Conservation (phyloP, 1,140 invertebrate species). For the Rhizoglyphus robini region DNA sequence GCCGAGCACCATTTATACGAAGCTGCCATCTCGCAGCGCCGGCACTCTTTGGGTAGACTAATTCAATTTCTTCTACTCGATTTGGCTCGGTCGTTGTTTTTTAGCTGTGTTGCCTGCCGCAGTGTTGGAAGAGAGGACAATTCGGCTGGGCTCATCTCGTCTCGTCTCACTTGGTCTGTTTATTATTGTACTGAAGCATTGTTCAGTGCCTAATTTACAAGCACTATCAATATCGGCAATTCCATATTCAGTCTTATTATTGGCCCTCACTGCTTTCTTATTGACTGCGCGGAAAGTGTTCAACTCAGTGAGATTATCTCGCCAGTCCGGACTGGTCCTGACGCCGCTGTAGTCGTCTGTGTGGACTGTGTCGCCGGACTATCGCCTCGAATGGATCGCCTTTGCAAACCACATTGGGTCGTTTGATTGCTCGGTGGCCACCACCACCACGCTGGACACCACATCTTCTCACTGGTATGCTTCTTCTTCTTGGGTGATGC, state of each 20-base stretch:
- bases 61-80: constrained; percentile 13
- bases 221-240: not conserved
- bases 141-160: too few species aligned
- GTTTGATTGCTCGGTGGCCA: not conserved
- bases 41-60: not conserved
- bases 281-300: too few species aligned
- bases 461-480: not conserved
- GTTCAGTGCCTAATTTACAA: not conserved
- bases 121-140: too few species aligned
- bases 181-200: not conserved
- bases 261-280: too few species aligned
- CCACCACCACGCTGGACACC: constrained; percentile 6
- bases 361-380: not conserved
- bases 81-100: constrained; percentile 5
- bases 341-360: not conserved
- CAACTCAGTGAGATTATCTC: too few species aligned
- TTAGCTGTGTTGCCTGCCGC: not conserved
- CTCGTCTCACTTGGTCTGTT: not conserved
- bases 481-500: not conserved
- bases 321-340: too few species aligned
- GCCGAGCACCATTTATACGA: constrained; percentile 1
- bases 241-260: too few species aligned
- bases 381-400: not conserved
- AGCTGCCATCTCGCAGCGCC: not conserved
- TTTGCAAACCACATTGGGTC: not conserved